Evolutionary conservation across 2,888 invertebrate species (phyloP), one percentile per base, ranked within the genome.

Genomic region (Brachypterus glaber): DNA sequence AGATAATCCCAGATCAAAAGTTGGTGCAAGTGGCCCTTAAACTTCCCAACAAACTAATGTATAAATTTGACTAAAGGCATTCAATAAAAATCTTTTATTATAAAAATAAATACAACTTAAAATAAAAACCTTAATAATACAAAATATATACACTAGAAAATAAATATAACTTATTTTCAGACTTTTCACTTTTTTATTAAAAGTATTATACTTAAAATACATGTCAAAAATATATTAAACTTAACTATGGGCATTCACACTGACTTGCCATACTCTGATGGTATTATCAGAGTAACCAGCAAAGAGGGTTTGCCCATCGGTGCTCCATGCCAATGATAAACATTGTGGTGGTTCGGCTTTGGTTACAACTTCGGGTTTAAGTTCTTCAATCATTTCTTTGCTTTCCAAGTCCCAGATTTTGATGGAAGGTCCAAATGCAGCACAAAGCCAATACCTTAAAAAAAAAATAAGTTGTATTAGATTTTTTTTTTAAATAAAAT

Each of bases 331-430:
- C 58, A 97, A 73, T 3, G 93, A 97, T 51, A 93, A 76, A 69
- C 98, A 98, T 66, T 92, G 89, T 30, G 97, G 95, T 51, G 90
- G 90, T 59, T 90, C 90, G 33, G 88, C 81, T 69, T 92, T 92
- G 39, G 78, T 74, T 45, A 92, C 84, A 52, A 96, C 88, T 62
- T 97, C 97, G n/a, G 95, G 92, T 60, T 85, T 82, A 50, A 98
- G 77, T 68, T 98, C 97, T 67, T 98, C 97, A 51, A 98, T 96
- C 78, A 96, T 91, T 66, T 93, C 91, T 76, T 98, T 98, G 72
- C 91, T 93, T 72, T 98, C 97, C 69, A 98, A 76, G 74, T 99
- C 97, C 97, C 97, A 98, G 65, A 98, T 97, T 72, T 95, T 96
- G 66, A 98, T 96, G 54, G 87, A 86, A 47, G 95, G 90, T 55